Evolutionary conservation across 2,113 vertebrate species (phyloP).

Genomic region (Macquaria ambigua): DNA sequence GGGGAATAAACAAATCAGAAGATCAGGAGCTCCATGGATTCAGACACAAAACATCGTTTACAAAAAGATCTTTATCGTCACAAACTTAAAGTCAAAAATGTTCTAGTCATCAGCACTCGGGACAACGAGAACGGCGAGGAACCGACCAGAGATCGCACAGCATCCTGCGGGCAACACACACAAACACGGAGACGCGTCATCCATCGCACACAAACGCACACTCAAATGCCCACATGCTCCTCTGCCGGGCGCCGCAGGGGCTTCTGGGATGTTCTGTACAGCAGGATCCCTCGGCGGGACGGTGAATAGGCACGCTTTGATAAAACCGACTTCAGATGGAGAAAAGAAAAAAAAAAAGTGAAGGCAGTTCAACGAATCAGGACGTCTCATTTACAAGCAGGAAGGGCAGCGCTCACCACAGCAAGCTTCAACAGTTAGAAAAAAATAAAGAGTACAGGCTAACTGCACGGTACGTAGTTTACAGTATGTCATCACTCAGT

Average conservation of each 20-base stretch:
- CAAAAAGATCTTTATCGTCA: constrained; percentile 77
- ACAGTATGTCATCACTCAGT: constrained; percentile 44
- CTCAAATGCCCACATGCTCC: constrained; percentile 2
- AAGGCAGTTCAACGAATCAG: constrained; percentile 60
- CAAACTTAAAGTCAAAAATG: constrained; percentile 51
- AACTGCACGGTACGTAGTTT: constrained; percentile 21
- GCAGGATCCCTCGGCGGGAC: constrained; percentile 40
- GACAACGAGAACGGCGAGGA: constrained; percentile 47
- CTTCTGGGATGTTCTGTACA: constrained; percentile 52
- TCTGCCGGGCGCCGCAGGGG: constrained; percentile 26
- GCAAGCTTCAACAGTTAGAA: constrained; percentile 27
- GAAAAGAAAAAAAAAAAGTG: not conserved
- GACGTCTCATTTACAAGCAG: constrained; percentile 61
- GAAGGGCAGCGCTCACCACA: constrained; percentile 38
- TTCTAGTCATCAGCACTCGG: constrained; percentile 26
- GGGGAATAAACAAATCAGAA: constrained; percentile 86
- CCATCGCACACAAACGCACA: not conserved
- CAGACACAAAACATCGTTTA: constrained; percentile 80
- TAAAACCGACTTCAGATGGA: constrained; percentile 44
- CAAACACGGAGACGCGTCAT: not conserved
- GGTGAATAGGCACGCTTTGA: constrained; percentile 69
- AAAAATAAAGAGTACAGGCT: not conserved
- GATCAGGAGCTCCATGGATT: constrained; percentile 72
- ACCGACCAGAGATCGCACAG: constrained; percentile 29
- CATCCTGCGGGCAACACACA: constrained; percentile 16